Evolutionary conservation across 2,888 invertebrate genomes (phyloP), one percentile per base, ranked within the genome.

Genomic region (Trypoxylon attenuatum): DNA sequence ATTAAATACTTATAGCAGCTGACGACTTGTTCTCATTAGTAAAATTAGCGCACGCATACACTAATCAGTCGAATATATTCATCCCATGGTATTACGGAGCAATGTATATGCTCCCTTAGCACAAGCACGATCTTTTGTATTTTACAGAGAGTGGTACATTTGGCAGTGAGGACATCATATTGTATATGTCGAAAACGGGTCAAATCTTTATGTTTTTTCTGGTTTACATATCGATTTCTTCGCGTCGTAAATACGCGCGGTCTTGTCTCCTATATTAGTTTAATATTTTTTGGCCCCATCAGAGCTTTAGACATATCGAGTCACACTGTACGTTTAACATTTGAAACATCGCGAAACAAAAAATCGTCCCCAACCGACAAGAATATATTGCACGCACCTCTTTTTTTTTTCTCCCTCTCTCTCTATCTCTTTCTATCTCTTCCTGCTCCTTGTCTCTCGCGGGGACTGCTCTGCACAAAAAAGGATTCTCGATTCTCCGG

Each of bases 1-100:
- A 85, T 84, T 85, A 84, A 85, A 85, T 84, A 82, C 82, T 81
- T 80, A 79, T 80, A 84, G 84, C 84, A 83, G 82, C 81, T 84
- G 81, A 79, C 78, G 78, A 81, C 80, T 83, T 76, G 74, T 80
- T 81, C 73, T 79, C 76, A 67, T 63, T 78, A 78, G 76, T 81
- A 82, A 82, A 81, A 82, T 82, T 82, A 84, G 78, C 80, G 78
- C 79, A 80, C 76, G 78, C 78, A 73, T 80, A 82, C 81, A 79
- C 82, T 82, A 81, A 81, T 83, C 82, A 84, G 82, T 84, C 84
- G 76, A 80, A 5, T 33, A n/a, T n/a, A 77, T 77, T 76, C 72
- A 72, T 62, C 70, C 74, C 69, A 71, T 59, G 64, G 62, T 77
- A 73, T 66, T 63, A 41, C 64, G 13, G 74, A 72, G 70, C 72